phyloP scores from a whole-genome alignment of 2,113 vertebrate species.

The Tragelaphus strepsiceros region DNA sequence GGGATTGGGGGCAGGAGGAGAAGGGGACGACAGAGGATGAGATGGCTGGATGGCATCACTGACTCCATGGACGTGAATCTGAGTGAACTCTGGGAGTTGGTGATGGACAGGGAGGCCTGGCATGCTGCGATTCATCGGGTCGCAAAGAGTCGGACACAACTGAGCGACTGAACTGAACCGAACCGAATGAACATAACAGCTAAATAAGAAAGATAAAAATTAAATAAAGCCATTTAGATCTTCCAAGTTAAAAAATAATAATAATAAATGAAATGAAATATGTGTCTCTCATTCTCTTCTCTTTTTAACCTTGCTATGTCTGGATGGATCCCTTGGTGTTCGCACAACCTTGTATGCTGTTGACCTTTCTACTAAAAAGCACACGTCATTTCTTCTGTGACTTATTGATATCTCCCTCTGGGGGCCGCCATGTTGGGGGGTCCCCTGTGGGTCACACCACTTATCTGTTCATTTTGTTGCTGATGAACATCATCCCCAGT shows the following conservation, averaged over 20 bases:
- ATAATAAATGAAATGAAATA: neutral
- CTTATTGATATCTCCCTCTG: neutral
- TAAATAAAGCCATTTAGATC: neutral
- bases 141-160: too few relatives aligned
- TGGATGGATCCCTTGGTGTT: accelerated
- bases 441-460: too few relatives aligned
- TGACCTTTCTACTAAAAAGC: neutral
- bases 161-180: too few relatives aligned
- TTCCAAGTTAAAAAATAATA: neutral
- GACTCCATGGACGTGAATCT: too few relatives aligned
- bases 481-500: neutral
- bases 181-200: neutral
- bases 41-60: too few relatives aligned
- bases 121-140: too few relatives aligned
- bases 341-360: accelerated
- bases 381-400: neutral
- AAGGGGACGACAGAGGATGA: too few relatives aligned
- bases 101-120: too few relatives aligned
- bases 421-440: neutral
- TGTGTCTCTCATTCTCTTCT: neutral
- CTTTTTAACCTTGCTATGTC: accelerated
- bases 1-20: too few relatives aligned
- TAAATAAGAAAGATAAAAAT: neutral
- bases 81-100: too few relatives aligned
- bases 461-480: neutral